A percentile compares a stretch with the other conserved stretches of the same genome.
phyloP scores from a whole-genome alignment of 2,113 vertebrate species.

The Phyllostomus hastatus region DNA sequence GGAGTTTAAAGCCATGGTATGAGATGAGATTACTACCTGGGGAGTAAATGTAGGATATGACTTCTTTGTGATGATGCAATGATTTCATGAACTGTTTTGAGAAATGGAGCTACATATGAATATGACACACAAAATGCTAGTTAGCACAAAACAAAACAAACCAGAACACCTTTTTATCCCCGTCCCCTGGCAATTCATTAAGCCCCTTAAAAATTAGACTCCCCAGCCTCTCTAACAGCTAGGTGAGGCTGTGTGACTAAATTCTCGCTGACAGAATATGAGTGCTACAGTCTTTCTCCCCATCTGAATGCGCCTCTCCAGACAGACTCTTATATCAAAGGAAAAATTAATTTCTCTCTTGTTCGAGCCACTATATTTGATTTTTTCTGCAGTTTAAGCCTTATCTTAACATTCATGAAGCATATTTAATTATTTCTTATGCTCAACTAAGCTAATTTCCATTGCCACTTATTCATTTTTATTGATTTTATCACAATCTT shows the following conservation, averaged over 20 bases:
- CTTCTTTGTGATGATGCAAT: not conserved
- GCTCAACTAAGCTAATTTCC: not conserved
- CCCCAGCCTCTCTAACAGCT: not conserved
- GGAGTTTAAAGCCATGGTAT: not conserved
- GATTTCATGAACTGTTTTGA: not conserved
- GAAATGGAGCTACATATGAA: not conserved
- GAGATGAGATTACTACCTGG: not conserved
- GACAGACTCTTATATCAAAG: not conserved
- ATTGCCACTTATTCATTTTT: constrained; percentile 14
- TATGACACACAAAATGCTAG: not conserved
- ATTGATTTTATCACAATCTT: not conserved
- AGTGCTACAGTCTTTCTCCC: not conserved
- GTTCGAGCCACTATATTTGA: not conserved
- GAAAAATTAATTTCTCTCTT: not conserved
- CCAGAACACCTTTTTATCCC: fast-evolving
- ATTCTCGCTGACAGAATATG: not conserved
- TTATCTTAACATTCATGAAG: not conserved
- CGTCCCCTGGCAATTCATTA: not conserved
- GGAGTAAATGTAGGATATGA: not conserved
- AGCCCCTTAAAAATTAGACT: not conserved
- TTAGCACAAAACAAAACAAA: not conserved
- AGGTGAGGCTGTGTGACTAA: not conserved
- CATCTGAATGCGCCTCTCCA: not conserved
- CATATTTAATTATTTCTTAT: not conserved
- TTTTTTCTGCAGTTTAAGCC: not conserved